Base-by-base conservation (phyloP, 2,888 invertebrate species). In the Galerucella pusilla region DNA sequence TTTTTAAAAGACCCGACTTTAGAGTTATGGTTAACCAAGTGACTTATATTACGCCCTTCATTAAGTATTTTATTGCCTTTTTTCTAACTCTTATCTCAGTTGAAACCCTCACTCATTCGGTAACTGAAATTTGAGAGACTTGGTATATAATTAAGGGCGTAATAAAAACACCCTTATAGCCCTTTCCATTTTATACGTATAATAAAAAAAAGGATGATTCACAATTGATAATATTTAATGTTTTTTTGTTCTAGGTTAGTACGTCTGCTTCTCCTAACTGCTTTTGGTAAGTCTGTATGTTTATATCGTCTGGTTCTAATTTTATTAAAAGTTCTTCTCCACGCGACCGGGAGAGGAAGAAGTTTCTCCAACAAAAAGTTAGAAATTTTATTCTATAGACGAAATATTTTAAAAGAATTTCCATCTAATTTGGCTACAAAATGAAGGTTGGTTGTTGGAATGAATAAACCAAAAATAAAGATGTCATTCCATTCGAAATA, bases 191-290 rank as follows among this genome's bases (percentile, higher is more conserved):
- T 9, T 20, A 46, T 3, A 16, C 57, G 52, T 52, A 42, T 63
- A 42, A 63, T 63, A 9, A 63, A 45, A 42, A 14, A 63, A 63
- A 14, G 5, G 35, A 42, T 20, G 46, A 20, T 65, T 65, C 35
- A 46, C 46, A 46, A 46, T 65, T 46, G 20, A 63, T 63, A 42
- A 45, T 65, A 42, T 14, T 49, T 49, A 1, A 65, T 46, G 6
- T 45, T 46, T 45, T 64, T 65, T 65, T 65, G 64, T 65, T 65
- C 12, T 46, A 65, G 64, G 64, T 65, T 11, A 65, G 64, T 65
- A 11, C 64, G 9, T 46, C 16, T 46, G n/a, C 28, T 16, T 20
- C 16, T 16, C 16, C n/a, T 5, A 20, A 57, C 20, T 16, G 16
- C 16, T 57, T 20, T 57, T 1, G 57, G 57, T 57, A 57, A 57